Evolutionary conservation across 2,888 invertebrate species (phyloP).

Genomic region (Chrysolina haemoptera): DNA sequence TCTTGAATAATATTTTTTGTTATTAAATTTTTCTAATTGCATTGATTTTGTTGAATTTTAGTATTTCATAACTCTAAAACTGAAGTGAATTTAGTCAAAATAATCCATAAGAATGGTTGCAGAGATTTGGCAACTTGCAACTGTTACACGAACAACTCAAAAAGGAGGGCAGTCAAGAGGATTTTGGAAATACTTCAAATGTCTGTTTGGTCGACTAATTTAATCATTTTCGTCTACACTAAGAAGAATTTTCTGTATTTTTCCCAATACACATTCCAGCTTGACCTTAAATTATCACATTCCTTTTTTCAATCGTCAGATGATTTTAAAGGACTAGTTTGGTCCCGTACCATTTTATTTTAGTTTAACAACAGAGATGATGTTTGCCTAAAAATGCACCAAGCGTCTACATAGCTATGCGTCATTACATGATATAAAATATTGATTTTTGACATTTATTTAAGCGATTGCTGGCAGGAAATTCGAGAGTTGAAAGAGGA

Average conservation of each 20-base stretch:
- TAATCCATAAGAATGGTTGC: too few species aligned
- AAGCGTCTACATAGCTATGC: conserved; percentile 12
- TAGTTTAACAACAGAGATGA: background rate
- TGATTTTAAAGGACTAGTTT: conserved; percentile 54
- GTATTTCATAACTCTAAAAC: too few species aligned
- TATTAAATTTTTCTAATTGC: too few species aligned
- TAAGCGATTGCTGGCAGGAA: conserved; percentile 7
- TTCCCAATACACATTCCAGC: too few species aligned
- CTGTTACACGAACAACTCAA: too few species aligned
- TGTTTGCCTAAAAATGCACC: conserved; percentile 7
- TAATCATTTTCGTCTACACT: background rate
- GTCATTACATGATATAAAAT: conserved; percentile 9
- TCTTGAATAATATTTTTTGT: too few species aligned
- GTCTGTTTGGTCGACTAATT: too few species aligned
- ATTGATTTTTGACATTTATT: background rate
- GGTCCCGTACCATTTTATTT: conserved; percentile 55
- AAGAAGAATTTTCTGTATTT: background rate
- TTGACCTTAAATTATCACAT: background rate
- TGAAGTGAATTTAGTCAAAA: too few species aligned
- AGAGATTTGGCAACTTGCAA: too few species aligned
- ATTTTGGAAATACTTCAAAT: too few species aligned
- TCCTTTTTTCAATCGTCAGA: background rate
- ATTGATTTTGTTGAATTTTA: too few species aligned
- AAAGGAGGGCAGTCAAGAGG: too few species aligned
- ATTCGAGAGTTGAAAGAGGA: background rate